These are phyloP conservation scores for Zygothrica quintamaculata DNA, from an alignment of 2,888 invertebrate species.

Conservation along the genomic window DNA sequence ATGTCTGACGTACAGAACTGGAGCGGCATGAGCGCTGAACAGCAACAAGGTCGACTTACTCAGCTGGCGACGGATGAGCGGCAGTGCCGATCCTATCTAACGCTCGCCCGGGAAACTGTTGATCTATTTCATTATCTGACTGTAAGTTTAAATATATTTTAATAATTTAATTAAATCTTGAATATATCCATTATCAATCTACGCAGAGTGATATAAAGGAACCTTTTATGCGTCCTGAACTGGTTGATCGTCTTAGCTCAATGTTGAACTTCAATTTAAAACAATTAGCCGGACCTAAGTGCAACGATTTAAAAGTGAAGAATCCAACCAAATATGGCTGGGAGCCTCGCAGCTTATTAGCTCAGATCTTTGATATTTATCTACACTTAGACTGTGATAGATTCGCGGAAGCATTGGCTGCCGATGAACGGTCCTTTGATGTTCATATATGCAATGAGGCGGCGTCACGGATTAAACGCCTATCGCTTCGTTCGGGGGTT, in stretches of 20 bases:
- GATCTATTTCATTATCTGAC: conserved; percentile 99
- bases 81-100: conserved; percentile 95
- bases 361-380: conserved; percentile 98
- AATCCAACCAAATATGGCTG: conserved; percentile 98
- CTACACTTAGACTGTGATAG: conserved; percentile 96
- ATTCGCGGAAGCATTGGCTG: conserved; percentile 96
- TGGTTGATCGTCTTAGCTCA: conserved; percentile 96
- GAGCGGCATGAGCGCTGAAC: conserved; percentile 88
- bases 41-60: conserved; percentile 90
- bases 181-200: neutral
- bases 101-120: conserved; percentile 96
- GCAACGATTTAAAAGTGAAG: conserved; percentile 96
- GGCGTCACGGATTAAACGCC: conserved; percentile 91
- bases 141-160: conserved; percentile 79
- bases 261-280: conserved; percentile 99
- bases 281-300: conserved; percentile 98
- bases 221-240: conserved; percentile 96
- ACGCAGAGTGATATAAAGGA: conserved; percentile 91
- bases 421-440: conserved; percentile 98
- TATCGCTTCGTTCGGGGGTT: conserved; percentile 91
- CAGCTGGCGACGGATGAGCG: conserved; percentile 93
- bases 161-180: too few relatives aligned
- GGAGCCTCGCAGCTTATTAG: conserved; percentile 96
- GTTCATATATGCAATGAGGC: conserved; percentile 97
- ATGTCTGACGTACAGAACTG: conserved; percentile 90